A percentile compares a stretch with the other conserved stretches of the same genome.
These are phyloP conservation scores for Smutsia temminckii DNA, from an alignment of 2,797 vertebrate species.

Conservation along the genomic window DNA sequence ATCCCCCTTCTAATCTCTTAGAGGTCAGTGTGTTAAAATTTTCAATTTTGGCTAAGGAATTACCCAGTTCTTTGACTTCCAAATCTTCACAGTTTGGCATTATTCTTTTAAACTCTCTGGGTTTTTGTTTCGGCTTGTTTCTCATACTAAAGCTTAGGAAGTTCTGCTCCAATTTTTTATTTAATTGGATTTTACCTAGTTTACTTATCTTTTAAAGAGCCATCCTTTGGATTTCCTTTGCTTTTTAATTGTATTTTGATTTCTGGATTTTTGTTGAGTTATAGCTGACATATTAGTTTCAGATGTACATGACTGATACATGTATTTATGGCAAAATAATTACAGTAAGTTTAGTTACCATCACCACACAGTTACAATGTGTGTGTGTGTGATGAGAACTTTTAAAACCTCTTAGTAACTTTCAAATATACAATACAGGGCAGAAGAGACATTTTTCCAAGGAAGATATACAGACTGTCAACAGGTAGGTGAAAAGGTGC, in stretches of 20 bases:
- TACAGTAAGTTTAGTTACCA: neutral
- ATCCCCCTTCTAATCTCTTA: neutral
- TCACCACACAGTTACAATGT: neutral
- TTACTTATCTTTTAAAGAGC: neutral
- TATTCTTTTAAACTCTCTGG: neutral
- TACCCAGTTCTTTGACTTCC: neutral
- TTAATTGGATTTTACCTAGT: neutral
- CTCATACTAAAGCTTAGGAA: neutral
- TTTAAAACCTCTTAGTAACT: neutral
- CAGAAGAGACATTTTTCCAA: neutral
- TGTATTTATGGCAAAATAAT: neutral
- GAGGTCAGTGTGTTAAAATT: neutral
- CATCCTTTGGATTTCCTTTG: neutral
- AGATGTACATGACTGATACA: neutral
- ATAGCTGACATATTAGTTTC: neutral
- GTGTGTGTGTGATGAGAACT: neutral
- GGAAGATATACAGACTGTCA: neutral
- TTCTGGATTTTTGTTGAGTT: neutral
- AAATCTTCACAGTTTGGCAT: neutral
- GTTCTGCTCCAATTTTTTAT: neutral
- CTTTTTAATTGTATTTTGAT: neutral
- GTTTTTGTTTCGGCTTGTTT: neutral
- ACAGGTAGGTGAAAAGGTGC: neutral
- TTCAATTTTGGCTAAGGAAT: conserved; percentile 25
- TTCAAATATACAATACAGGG: neutral